These are phyloP conservation scores for Ctenosaura bakeri DNA, from an alignment of 2,797 vertebrate species.

Conservation along the genomic window DNA sequence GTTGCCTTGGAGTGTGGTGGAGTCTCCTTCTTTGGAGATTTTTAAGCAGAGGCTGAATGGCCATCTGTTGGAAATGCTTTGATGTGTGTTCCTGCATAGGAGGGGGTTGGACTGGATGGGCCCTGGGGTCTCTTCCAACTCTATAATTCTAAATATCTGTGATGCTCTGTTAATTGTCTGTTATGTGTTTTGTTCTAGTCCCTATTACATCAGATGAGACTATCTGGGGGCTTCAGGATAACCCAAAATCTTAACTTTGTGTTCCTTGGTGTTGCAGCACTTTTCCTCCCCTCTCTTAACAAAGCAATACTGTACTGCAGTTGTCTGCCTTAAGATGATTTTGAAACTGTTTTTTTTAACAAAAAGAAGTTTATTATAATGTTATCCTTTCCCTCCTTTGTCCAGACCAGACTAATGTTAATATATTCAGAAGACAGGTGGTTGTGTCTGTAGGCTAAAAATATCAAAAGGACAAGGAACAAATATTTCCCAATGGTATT, in stretches of 20 bases:
- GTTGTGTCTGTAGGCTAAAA: conserved; percentile 1
- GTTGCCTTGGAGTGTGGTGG: too few relatives aligned
- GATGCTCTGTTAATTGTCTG: not conserved
- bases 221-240: not conserved
- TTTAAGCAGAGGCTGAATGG: too few relatives aligned
- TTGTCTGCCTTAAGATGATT: not conserved
- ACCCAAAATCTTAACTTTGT: not conserved
- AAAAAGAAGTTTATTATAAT: conserved; percentile 7
- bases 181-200: not conserved
- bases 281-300: not conserved
- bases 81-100: too few relatives aligned
- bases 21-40: too few relatives aligned
- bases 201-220: not conserved
- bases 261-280: not conserved
- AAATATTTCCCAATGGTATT: not conserved
- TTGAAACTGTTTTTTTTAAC: not conserved
- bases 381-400: not conserved
- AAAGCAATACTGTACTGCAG: not conserved
- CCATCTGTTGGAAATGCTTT: too few relatives aligned
- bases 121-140: too few relatives aligned
- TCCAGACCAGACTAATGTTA: conserved; percentile 15
- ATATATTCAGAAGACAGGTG: not conserved
- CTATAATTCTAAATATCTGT: too few relatives aligned
- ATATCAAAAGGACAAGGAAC: not conserved
- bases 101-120: too few relatives aligned